Percentiles rank a stretch among this genome's conserved stretches.
Evolutionary conservation across 2,113 vertebrate genomes (phyloP).

Genomic region (Heterochromis multidens): DNA sequence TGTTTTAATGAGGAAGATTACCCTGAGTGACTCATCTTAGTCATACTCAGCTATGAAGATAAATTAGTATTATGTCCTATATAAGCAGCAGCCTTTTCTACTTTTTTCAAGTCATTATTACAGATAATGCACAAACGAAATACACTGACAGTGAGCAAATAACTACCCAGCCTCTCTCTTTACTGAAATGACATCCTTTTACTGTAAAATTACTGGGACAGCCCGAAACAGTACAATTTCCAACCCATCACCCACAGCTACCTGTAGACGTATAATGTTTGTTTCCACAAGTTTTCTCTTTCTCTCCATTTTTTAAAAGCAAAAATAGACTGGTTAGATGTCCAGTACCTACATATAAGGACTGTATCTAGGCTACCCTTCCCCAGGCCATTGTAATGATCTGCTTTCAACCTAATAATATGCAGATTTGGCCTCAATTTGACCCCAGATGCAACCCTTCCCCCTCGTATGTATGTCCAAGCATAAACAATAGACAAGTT

Average conservation of each 20-base stretch:
- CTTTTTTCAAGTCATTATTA: conserved; percentile 18
- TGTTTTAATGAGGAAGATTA: neutral
- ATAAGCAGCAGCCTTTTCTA: neutral
- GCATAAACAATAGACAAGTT: conserved; percentile 39
- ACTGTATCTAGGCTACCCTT: neutral
- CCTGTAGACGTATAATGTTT: neutral
- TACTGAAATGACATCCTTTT: neutral
- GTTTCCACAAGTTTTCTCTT: neutral
- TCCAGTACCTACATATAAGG: neutral
- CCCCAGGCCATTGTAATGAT: conserved; percentile 5
- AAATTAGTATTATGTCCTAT: neutral
- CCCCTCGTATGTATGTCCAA: conserved; percentile 16
- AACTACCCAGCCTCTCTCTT: neutral
- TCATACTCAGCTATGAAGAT: neutral
- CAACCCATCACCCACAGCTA: neutral
- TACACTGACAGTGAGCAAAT: neutral
- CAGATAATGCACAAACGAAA: conserved; percentile 11
- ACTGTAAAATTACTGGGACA: neutral
- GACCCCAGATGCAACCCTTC: conserved; percentile 18
- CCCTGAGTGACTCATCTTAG: neutral
- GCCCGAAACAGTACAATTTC: neutral
- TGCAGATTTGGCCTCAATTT: conserved; percentile 48
- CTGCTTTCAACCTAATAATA: conserved; percentile 13
- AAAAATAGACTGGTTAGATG: neutral
- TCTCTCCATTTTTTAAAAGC: neutral